Evolutionary conservation across 2,797 vertebrate genomes (phyloP), one percentile per base, ranked within the genome.

Genomic region (Myotis myotis): DNA sequence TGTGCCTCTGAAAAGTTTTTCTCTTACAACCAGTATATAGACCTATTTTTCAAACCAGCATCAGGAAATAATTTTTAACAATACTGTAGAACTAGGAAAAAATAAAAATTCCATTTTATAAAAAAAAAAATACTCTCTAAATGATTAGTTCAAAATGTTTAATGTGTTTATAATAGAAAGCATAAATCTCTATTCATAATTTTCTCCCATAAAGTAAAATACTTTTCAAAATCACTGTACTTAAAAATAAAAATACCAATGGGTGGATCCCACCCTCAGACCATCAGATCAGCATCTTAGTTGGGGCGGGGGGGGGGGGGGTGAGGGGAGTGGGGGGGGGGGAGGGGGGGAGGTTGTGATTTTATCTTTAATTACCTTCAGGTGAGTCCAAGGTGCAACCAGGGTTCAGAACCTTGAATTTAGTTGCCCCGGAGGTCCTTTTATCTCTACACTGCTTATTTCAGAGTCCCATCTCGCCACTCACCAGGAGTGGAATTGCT

Each of bases 41-140:
- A 74, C 16, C 49, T 70, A 79, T 79, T 95, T 91, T 85, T 51
- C 47, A 87, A 95, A 12, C 2, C 6, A 90, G 36, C 55, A 68
- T 82, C 41, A 85, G 55, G 33, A 92, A 95, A 83, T 57, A 55
- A 49, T 41, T 93, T 89, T 80, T 72, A 12, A 87, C 41, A 95
- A 74, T 30, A 87, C 11, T 36, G 2, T 25, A 94, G 64, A 92
- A 88, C 72, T 47, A 85, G 4, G 22, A 22, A 76, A 76, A 91
- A 79, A 89, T n/a, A 0, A 3, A 91, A 91, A 44, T 68, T 86
- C 15, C 41, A 64, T 53, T 94, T 83, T 38, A n/a, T 55, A n/a
- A 49, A 53, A 82, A 93, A 78, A 78, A 33, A 76, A 53, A 17
- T 19, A 51, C 19, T 17, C 16, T 71, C 5, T 78, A 28, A 93